phyloP scores from a whole-genome alignment of 2,113 vertebrate genomes.

The Eretmochelys imbricata region DNA sequence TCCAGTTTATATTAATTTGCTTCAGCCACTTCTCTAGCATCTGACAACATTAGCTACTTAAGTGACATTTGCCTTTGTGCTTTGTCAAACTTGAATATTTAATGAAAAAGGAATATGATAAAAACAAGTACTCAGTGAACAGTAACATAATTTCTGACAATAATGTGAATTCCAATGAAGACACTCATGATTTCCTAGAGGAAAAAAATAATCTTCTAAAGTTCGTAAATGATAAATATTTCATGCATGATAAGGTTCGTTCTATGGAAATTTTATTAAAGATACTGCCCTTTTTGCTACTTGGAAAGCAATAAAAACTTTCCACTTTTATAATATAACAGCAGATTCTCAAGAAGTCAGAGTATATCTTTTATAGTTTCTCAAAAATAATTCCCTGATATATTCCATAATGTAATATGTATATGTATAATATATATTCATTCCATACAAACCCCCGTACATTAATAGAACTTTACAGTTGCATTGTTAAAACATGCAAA shows the following conservation, averaged over 20 bases:
- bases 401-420: background rate
- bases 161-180: constrained; percentile 50
- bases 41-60: constrained; percentile 8
- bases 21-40: background rate
- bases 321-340: background rate
- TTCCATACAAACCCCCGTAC: background rate
- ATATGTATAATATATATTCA: background rate
- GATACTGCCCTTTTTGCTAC: constrained; percentile 36
- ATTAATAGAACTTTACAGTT: background rate
- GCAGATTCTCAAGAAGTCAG: background rate
- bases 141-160: constrained; percentile 25
- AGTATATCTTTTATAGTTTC: background rate
- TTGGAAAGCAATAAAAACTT: constrained; percentile 38
- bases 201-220: background rate
- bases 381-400: background rate
- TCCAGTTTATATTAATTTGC: background rate
- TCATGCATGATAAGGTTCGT: constrained; percentile 52
- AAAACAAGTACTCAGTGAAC: constrained; percentile 7
- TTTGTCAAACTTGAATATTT: constrained; percentile 19
- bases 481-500: background rate
- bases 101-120: constrained; percentile 9
- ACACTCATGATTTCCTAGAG: constrained; percentile 40
- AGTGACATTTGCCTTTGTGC: background rate
- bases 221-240: constrained; percentile 58
- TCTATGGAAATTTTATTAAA: constrained; percentile 50